Percentiles rank a stretch among this genome's conserved stretches.
These are phyloP conservation scores for Rhinella marina DNA, from an alignment of 2,797 vertebrate genomes.

Conservation along the genomic window DNA sequence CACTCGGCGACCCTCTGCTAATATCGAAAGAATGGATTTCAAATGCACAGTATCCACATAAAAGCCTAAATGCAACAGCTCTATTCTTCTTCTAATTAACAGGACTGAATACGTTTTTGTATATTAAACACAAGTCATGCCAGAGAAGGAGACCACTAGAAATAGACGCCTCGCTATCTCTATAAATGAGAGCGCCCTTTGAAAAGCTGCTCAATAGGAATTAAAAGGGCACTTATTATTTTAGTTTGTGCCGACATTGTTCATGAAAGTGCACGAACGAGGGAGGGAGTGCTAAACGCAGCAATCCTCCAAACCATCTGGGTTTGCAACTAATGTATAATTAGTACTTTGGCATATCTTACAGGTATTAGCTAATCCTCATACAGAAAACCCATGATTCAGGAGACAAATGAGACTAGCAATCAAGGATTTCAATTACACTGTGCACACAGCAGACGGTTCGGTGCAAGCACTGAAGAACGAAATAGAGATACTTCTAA, in stretches of 20 bases:
- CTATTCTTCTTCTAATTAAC: slow-evolving; percentile 52
- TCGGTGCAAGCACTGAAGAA: neutral
- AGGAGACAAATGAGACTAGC: neutral
- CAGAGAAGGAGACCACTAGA: slow-evolving; percentile 34
- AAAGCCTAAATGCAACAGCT: slow-evolving; percentile 39
- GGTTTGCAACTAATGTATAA: slow-evolving; percentile 16
- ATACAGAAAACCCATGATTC: slow-evolving; percentile 5
- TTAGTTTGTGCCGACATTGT: slow-evolving; percentile 28
- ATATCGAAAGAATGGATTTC: slow-evolving; percentile 41
- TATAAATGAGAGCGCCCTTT: slow-evolving; percentile 28
- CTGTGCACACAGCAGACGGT: neutral
- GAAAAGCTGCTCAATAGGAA: slow-evolving; percentile 35
- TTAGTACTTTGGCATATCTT: slow-evolving; percentile 33
- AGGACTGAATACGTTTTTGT: slow-evolving; percentile 44
- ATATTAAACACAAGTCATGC: slow-evolving; percentile 41
- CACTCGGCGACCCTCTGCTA: slow-evolving; percentile 36
- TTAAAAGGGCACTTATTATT: slow-evolving; percentile 41
- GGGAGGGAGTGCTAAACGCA: neutral
- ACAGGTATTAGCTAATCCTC: slow-evolving; percentile 26
- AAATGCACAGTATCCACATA: slow-evolving; percentile 47
- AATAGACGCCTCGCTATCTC: slow-evolving; percentile 31
- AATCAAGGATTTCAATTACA: neutral
- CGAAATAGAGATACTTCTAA: neutral
- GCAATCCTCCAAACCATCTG: slow-evolving; percentile 48
- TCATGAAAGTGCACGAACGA: slow-evolving; percentile 19